phyloP scores from a whole-genome alignment of 2,888 invertebrate genomes.

The Pseudolycoriella hygida region DNA sequence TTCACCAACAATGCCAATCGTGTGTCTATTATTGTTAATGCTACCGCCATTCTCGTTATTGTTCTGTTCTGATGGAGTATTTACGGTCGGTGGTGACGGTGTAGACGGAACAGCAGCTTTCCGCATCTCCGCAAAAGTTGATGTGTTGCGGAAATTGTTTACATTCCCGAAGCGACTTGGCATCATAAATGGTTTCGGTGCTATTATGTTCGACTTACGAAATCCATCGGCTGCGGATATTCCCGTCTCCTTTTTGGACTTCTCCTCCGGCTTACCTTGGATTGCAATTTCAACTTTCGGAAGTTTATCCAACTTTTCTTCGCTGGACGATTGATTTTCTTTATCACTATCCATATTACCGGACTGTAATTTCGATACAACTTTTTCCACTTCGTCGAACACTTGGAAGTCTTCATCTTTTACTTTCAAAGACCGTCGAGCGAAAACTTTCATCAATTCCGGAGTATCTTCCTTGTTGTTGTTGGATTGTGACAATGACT shows the following conservation, averaged over 20 bases:
- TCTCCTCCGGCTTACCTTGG: conserved; percentile 12
- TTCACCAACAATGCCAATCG: conserved; percentile 7
- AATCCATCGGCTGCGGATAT: conserved; percentile 10
- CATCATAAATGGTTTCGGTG: conserved; percentile 10
- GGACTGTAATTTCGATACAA: neutral
- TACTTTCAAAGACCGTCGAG: conserved; percentile 60
- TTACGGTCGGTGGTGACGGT: neutral
- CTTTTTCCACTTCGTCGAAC: conserved; percentile 29
- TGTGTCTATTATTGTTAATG: conserved; percentile 9
- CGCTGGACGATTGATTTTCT: conserved; percentile 42
- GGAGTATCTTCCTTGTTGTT: conserved; percentile 42
- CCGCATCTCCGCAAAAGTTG: conserved; percentile 6
- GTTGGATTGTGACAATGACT: conserved; percentile 19
- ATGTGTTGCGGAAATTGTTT: conserved; percentile 8
- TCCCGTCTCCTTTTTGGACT: conserved; percentile 2
- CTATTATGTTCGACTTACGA: conserved; percentile 4
- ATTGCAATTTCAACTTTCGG: conserved; percentile 20
- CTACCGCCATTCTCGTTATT: conserved; percentile 3
- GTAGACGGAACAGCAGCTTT: neutral
- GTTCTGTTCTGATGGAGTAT: conserved; percentile 1
- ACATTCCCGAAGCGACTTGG: conserved; percentile 8
- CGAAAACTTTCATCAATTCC: conserved; percentile 67
- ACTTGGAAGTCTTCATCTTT: conserved; percentile 50
- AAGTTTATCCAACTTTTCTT: conserved; percentile 30
- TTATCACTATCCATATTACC: conserved; percentile 47